These are phyloP conservation scores for Tympanuchus pallidicinctus DNA, from an alignment of 2,113 vertebrate species.

Conservation along the genomic window DNA sequence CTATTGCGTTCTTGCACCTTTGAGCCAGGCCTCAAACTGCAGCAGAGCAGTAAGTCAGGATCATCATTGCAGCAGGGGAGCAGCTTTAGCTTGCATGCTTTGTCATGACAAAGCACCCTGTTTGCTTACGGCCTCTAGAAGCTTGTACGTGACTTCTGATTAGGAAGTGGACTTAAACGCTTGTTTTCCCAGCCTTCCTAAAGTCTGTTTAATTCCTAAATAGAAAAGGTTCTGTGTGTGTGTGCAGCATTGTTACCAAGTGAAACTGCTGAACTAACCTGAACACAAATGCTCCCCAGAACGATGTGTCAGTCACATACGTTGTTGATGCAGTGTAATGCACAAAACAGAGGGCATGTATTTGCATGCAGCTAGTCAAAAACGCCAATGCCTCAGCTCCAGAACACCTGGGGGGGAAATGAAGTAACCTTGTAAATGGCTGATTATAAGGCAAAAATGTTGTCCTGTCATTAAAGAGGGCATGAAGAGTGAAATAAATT, in stretches of 20 bases:
- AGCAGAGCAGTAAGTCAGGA: neutral
- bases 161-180: neutral
- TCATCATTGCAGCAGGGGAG: neutral
- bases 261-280: neutral
- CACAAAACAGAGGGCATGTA: neutral
- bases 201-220: neutral
- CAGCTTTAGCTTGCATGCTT: neutral
- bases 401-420: neutral
- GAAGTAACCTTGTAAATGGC: conserved; percentile 8
- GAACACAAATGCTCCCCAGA: neutral
- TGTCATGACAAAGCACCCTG: neutral
- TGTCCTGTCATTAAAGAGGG: conserved; percentile 8
- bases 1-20: neutral
- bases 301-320: neutral
- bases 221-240: neutral
- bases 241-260: neutral
- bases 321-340: neutral
- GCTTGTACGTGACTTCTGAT: neutral
- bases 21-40: neutral
- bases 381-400: neutral
- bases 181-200: neutral
- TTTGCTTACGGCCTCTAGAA: neutral
- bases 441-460: conserved; percentile 43
- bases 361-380: conserved; percentile 12
- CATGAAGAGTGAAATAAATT: conserved; percentile 27